Percentiles rank a stretch among this genome's conserved stretches.
Evolutionary conservation across 2,888 invertebrate genomes (phyloP).

Genomic region (Lagria hirta): DNA sequence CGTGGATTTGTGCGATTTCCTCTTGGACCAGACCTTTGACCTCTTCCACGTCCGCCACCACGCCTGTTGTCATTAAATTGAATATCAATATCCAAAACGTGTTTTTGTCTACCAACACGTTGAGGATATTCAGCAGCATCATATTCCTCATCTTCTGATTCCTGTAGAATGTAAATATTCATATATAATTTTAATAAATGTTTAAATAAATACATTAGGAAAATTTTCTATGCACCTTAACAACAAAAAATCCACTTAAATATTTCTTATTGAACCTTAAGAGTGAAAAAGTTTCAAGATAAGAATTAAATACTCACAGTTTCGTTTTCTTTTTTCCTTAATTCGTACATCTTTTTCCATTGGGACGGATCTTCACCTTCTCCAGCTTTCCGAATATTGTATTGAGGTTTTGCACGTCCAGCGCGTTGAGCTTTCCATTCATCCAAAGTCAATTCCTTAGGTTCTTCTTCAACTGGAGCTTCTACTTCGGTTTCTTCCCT

Average conservation of each 20-base stretch:
- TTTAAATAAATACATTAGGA: constrained; percentile 1
- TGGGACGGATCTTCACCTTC: constrained; percentile 89
- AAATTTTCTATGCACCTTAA: background rate
- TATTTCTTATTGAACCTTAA: background rate
- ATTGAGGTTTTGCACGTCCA: constrained; percentile 80
- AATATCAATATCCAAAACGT: constrained; percentile 83
- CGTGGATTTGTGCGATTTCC: constrained; percentile 48
- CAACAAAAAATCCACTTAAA: background rate
- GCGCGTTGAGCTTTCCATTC: constrained; percentile 91
- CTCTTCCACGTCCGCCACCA: constrained; percentile 67
- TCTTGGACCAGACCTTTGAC: constrained; percentile 56
- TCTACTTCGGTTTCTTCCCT: constrained; percentile 48
- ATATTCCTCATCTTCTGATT: constrained; percentile 60
- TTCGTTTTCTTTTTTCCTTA: constrained; percentile 71
- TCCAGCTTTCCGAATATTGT: constrained; percentile 89
- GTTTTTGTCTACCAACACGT: constrained; percentile 83
- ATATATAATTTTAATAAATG: constrained; percentile 1
- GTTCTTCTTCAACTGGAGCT: constrained; percentile 68
- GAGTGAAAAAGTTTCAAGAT: constrained; percentile 7
- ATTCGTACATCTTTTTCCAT: constrained; percentile 88
- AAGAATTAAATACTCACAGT: constrained; percentile 37
- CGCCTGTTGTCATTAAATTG: constrained; percentile 81
- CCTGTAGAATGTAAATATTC: no score
- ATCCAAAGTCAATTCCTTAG: constrained; percentile 86
- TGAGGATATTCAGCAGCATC: constrained; percentile 80